Conservation (phyloP, 2,797 vertebrate genomes). For the Hyperoplus lanceolatus region DNA sequence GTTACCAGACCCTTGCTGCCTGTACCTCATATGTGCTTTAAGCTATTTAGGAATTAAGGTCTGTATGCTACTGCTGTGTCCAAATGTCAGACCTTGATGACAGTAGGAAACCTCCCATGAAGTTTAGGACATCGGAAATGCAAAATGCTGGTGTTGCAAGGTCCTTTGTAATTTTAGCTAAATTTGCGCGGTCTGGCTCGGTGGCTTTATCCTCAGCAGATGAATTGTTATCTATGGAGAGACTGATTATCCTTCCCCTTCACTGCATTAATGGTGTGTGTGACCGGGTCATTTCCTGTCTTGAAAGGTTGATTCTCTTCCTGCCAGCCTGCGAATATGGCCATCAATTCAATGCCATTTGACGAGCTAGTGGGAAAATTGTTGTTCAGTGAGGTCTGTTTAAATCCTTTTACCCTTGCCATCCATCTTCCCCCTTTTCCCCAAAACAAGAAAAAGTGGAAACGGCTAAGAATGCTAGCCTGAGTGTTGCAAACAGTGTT, state of each 20-base stretch:
- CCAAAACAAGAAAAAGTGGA: slow-evolving; percentile 42
- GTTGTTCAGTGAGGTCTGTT: slow-evolving; percentile 43
- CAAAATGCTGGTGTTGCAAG: slow-evolving; percentile 44
- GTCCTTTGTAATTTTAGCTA: slow-evolving; percentile 41
- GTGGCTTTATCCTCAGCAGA: slow-evolving; percentile 56
- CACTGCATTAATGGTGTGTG: slow-evolving; percentile 64
- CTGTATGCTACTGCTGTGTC: slow-evolving; percentile 3
- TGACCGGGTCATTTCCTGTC: slow-evolving; percentile 66
- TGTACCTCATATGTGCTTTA: too few species aligned
- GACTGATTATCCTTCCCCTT: slow-evolving; percentile 68
- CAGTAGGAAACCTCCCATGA: slow-evolving; percentile 21
- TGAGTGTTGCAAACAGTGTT: slow-evolving; percentile 32
- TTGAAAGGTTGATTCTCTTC: slow-evolving; percentile 61
- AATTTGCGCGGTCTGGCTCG: slow-evolving; percentile 43
- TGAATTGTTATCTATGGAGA: slow-evolving; percentile 71
- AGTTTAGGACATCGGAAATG: slow-evolving; percentile 17
- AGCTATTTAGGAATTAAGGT: too few species aligned
- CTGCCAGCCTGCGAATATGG: slow-evolving; percentile 27
- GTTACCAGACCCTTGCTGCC: too few species aligned
- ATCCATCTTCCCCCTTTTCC: slow-evolving; percentile 24
- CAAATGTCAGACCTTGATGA: slow-evolving; percentile 44
- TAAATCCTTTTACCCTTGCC: slow-evolving; percentile 45
- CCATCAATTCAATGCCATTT: slow-evolving; percentile 59
- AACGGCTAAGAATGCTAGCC: slow-evolving; percentile 37
- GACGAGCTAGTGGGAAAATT: slow-evolving; percentile 40